Evolutionary conservation across 2,113 vertebrate species (phyloP), one percentile per base, ranked within the genome.

Genomic region (Aptenodytes forsteri): DNA sequence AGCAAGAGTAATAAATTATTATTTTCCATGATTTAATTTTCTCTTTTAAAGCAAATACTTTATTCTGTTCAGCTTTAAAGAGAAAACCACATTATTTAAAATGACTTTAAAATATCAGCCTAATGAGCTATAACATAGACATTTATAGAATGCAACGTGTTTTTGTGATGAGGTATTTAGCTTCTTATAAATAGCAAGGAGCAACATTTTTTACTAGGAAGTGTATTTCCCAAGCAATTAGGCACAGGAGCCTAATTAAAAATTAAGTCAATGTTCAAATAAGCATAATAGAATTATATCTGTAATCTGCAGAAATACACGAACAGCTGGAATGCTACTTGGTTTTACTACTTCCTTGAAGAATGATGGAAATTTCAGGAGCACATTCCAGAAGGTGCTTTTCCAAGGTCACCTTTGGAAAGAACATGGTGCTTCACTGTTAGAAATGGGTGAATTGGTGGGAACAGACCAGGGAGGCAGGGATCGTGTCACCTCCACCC

Each of bases 231-330:
- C 12, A 7, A 96, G 89, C 89, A 98, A 98, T 97, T 97, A 98
- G 86, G 78, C 97, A 92, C 75, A 69, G 75, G 64, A 94, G 93
- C 88, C 95, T 97, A 96, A 98, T 98, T 98, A 98, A 98, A 97
- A 97, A 94, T 97, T 79, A 98, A 98, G 94, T 88, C 89, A 90
- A 52, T 83, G 61, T 92, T 97, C 94, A 98, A 85, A 97, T 97
- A 97, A 97, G 67, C 83, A 85, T 84, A 94, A 95, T 76, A 36
- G 10, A 97, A 95, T 61, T 64, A 83, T 93, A 69, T 67, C 40
- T 89, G 46, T 73, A 89, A 96, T 71, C 84, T 89, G 92, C 75
- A 90, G 82, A 62, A 93, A 71, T 17, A 40, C 23, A 90, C 75
- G 64, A 97, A 55, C 62, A 88, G 70, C 91, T 88, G 88, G 70